These are phyloP conservation scores for Condylostylus longicornis DNA, from an alignment of 1,140 invertebrate genomes.

Conservation along the genomic window DNA sequence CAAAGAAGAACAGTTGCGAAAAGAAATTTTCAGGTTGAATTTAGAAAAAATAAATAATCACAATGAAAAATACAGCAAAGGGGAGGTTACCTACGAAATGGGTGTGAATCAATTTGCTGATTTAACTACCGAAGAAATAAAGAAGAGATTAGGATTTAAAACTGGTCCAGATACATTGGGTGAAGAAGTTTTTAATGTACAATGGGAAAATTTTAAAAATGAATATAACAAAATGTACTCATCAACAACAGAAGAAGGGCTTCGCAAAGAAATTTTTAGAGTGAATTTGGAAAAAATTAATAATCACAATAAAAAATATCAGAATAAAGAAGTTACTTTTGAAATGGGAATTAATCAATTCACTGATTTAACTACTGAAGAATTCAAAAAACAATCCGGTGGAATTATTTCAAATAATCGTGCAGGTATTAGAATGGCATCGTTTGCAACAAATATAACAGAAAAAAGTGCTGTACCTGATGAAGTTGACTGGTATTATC, in stretches of 20 bases:
- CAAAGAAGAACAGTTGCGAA: not conserved
- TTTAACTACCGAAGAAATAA: not conserved
- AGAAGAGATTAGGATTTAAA: no score
- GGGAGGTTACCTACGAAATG: not conserved
- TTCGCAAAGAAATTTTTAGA: slow-evolving; percentile 38
- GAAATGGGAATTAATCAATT: slow-evolving; percentile 36
- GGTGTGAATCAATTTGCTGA: slow-evolving; percentile 1
- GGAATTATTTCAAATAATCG: not conserved
- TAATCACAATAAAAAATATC: slow-evolving; percentile 37
- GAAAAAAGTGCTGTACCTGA: slow-evolving; percentile 2
- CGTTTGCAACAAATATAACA: not conserved
- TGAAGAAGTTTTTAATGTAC: not conserved
- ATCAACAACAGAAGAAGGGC: slow-evolving; percentile 32
- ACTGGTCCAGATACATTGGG: no score
- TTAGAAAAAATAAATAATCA: not conserved
- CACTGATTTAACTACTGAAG: slow-evolving; percentile 32
- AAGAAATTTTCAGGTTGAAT: not conserved
- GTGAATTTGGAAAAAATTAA: slow-evolving; percentile 40
- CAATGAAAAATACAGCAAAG: not conserved
- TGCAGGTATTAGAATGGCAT: not conserved
- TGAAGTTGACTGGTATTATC: slow-evolving; percentile 41
- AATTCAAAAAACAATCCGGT: slow-evolving; percentile 10
- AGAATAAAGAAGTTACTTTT: slow-evolving; percentile 15
- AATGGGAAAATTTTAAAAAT: slow-evolving; percentile 6
- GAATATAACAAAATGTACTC: slow-evolving; percentile 29